Evolutionary conservation across 2,113 vertebrate species (phyloP), one percentile per base, ranked within the genome.

Genomic region (Platysteira castanea): DNA sequence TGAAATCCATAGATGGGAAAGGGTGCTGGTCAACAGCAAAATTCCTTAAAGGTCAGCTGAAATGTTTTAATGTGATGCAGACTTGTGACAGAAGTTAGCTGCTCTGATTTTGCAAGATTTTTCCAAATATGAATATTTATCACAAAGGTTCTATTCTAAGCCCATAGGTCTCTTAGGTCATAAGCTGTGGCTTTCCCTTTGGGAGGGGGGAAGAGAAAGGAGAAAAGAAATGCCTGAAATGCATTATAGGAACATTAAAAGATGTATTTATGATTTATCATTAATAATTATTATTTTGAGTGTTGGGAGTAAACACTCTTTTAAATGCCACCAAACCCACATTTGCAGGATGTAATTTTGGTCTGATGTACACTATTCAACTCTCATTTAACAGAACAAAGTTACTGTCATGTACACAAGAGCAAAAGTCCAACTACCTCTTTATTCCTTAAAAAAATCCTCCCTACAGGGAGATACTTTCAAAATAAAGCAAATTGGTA

Each of bases 401-500:
- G 35, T 86, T 69, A 35, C 22, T 81, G 33, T n/a, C 67, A 63
- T 37, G 67, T 50, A 64, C 16, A 84, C 5, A 26, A 81, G 49
- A 78, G 26, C 5, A 1, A 81, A 64, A 71, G 44, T 52, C 52
- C 64, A 93, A n/a, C 65, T 59, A 74, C 23, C 24, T 28, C 63
- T 78, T 77, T 65, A 39, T 68, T 93, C 60, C 75, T 60, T 53
- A 81, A 84, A 86, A 75, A 75, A 67, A 71, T 60, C 11, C 53
- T 64, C 31, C 52, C 64, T 89, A 23, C 7, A 11, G 69, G 61
- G 87, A 93, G 24, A 82, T 92, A 60, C 68, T 94, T 94, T 81
- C 71, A 35, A 35, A 81, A 87, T 67, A 95, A 95, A 95, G 88
- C 63, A 92, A 96, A 96, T 95, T 86, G 93, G 89, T 94, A 90